Base-by-base conservation (phyloP, 2,888 invertebrate species). In the Nymphalis polychloros region DNA sequence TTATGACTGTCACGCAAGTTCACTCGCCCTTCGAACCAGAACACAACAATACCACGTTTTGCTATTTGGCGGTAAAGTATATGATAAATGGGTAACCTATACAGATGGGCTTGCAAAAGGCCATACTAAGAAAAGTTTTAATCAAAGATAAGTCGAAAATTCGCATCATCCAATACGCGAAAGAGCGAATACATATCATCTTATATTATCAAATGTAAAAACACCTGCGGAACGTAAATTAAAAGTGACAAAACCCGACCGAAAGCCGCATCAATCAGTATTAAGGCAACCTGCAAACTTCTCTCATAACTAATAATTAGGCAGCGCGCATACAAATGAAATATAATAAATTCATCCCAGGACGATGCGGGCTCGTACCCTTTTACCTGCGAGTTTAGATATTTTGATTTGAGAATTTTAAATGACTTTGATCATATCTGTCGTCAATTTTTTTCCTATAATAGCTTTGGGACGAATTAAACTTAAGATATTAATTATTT, bases 281-380 rank as follows among this genome's bases (percentile, higher is more conserved):
- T 82, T 81, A 81, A 69, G 67, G 70, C 70, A 23, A 70, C 72
- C 75, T 68, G 73, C 68, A 63, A 81, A 80, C 77, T 81, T 79
- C 69, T 73, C 72, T 71, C 81, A 74, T 80, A 81, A 81, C 78
- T 81, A 81, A 81, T 80, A 79, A 79, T 81, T 81, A 81, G 73
- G 65, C 60, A 68, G 73, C 69, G 57, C 53, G 27, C 53, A 53
- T 65, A 73, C 74, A 73, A 73, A 73, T 72, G 74, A 74, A 77
- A 78, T 76, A 75, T 77, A 78, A 79, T 76, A 78, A 80, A 80
- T 79, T 78, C 68, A 76, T 80, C 81, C 81, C 78, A 47, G 59
- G 72, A 65, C 71, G 70, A 72, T 69, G 61, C 68, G 52, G 23
- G 52, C 59, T 41, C 41, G 41, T 47, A 64, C 71, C 66, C 68